phyloP scores from a whole-genome alignment of 2,113 vertebrate species.

The Eulemur rufifrons region DNA sequence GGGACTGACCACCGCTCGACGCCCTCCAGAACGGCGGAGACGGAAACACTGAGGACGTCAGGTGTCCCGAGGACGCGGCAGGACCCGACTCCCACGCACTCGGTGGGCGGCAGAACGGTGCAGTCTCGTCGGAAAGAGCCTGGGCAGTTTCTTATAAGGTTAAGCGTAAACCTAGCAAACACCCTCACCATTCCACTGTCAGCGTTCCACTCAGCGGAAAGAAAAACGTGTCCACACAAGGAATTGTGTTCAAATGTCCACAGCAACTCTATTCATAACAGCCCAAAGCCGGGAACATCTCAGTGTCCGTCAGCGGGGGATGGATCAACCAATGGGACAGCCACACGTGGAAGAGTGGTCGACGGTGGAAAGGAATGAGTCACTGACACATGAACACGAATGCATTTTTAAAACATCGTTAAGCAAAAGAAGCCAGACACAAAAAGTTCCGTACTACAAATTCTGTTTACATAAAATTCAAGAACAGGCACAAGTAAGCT shows the following conservation, averaged over 20 bases:
- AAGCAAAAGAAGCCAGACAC: not conserved
- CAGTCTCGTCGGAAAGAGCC: not conserved
- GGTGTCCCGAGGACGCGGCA: accelerated
- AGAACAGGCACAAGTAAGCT: not conserved
- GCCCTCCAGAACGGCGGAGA: not conserved
- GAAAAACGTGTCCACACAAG: not conserved
- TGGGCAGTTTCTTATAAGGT: not conserved
- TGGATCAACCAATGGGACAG: accelerated
- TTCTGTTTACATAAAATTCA: not conserved
- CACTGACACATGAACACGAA: no score
- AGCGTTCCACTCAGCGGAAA: not conserved
- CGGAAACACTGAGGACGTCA: not conserved
- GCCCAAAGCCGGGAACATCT: not conserved
- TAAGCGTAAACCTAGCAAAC: not conserved
- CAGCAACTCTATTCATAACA: not conserved
- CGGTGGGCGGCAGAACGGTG: not conserved
- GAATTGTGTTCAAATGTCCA: not conserved
- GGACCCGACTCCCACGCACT: not conserved
- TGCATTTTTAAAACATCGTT: not conserved
- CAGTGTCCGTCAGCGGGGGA: not conserved
- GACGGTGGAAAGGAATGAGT: accelerated
- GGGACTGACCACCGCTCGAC: not conserved
- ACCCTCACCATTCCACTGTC: not conserved
- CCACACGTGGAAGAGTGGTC: no score
- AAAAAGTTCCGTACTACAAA: not conserved